phyloP scores from a whole-genome alignment of 2,113 vertebrate genomes.

The Capreolus pygargus region DNA sequence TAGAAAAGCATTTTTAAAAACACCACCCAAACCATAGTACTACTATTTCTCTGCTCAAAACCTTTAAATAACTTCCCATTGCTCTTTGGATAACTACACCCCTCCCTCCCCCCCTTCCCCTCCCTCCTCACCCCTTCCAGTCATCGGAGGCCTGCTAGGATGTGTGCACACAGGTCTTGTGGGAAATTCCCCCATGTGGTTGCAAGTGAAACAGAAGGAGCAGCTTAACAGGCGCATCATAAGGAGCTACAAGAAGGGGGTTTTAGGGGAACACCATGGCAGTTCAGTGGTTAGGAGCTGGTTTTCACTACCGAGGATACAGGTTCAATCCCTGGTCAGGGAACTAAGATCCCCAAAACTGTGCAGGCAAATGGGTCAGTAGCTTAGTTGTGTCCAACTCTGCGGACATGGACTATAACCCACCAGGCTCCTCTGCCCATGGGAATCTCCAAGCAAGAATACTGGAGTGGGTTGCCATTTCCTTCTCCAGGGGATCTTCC shows the following conservation, averaged over 20 bases:
- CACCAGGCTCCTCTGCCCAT: not conserved
- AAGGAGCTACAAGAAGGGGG: not conserved
- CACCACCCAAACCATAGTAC: not conserved
- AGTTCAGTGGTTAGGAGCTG: not conserved
- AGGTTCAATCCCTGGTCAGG: not conserved
- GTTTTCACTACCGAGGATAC: not conserved
- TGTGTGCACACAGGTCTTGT: not conserved
- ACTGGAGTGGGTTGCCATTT: not conserved
- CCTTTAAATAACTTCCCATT: not conserved
- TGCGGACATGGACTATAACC: not conserved
- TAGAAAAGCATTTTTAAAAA: not conserved
- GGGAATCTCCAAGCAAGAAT: not conserved
- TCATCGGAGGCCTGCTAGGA: not conserved
- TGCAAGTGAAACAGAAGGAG: not conserved
- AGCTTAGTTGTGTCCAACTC: not conserved
- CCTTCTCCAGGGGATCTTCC: not conserved
- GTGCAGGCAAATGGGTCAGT: not conserved
- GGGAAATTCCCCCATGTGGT: slow-evolving; percentile 1
- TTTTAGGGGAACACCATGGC: not conserved
- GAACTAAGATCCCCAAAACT: not conserved
- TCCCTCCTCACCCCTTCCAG: not conserved
- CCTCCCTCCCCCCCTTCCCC: not conserved
- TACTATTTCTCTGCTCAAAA: not conserved
- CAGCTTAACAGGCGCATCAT: not conserved
- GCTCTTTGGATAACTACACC: not conserved